Base-by-base conservation (phyloP, 2,888 invertebrate genomes). In the Drosophila peninsularis region DNA sequence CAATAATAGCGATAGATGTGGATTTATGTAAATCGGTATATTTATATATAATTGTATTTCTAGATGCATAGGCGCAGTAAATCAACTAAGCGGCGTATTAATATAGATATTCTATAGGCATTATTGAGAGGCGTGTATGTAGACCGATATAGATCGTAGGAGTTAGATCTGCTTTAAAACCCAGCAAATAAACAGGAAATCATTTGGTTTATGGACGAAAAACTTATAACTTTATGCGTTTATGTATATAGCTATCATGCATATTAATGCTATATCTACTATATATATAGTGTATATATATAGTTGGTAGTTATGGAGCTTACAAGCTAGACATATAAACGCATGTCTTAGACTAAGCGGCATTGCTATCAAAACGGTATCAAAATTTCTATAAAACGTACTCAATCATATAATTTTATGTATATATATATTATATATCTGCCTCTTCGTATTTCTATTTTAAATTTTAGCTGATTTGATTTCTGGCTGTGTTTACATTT, bases 361-460 rank as follows among this genome's bases (percentile, higher is more conserved):
- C 57, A 45, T 42, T 69, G 42, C 60, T 74, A 77, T 77, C 78
- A 78, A 78, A 78, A 64, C 61, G 69, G 78, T 83, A 86, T 83
- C 87, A 83, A 82, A 82, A 81, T 70, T 67, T 68, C 47, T 77
- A 77, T 65, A 78, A 80, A 80, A 78, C 64, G 70, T 63, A 70
- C 56, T 50, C 34, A 32, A 41, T 54, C 21, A 49, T 50, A 13
- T 50, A 10, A 5, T 55, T 37, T 61, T 27, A 56, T 60, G 21
- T 39, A 52, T 52, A 27, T 27, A 50, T 36, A 36, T 50, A 9
- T 21, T 32, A 17, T 47, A 7, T 24, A 7, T 47, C 1, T 30
- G n/a, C n/a, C 3, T 27, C 5, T n/a, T n/a, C n/a, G 3, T 49
- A 11, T 45, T 45, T 41, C 54, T 50, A 36, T 42, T 49, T 54